A percentile compares a stretch with the other conserved stretches of the same genome.
Evolutionary conservation across 2,113 vertebrate genomes (phyloP).

Genomic region (Seriola aureovittata): DNA sequence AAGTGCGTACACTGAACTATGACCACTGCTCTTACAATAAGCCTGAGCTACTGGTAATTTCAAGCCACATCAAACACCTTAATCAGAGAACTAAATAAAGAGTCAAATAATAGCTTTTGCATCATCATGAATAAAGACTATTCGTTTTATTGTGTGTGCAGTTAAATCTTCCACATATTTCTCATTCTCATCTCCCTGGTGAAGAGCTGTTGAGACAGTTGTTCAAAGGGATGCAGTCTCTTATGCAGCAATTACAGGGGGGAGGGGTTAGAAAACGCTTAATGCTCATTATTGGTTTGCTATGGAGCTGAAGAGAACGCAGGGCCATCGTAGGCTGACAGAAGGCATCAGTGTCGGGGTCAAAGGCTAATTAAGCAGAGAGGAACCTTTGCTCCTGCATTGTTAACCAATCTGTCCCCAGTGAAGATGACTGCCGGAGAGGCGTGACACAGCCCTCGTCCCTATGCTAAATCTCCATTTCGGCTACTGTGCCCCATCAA

Average conservation of each 20-base stretch:
- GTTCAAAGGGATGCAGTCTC: constrained; percentile 67
- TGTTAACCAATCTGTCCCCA: constrained; percentile 88
- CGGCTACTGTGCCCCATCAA: constrained; percentile 79
- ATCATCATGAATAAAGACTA: constrained; percentile 37
- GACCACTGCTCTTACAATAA: not conserved
- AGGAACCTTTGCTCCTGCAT: constrained; percentile 82
- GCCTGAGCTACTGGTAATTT: constrained; percentile 38
- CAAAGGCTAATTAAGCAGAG: constrained; percentile 89
- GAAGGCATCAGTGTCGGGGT: constrained; percentile 81
- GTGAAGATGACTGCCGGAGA: constrained; percentile 75
- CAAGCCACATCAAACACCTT: constrained; percentile 62
- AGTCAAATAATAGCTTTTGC: constrained; percentile 49
- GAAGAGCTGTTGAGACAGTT: constrained; percentile 36
- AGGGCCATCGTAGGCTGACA: constrained; percentile 72
- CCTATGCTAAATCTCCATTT: constrained; percentile 80
- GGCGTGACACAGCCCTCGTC: constrained; percentile 73
- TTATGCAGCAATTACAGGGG: constrained; percentile 34
- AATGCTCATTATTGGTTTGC: constrained; percentile 77
- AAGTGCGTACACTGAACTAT: not conserved
- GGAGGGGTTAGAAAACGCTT: constrained; percentile 56
- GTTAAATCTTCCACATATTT: constrained; percentile 38
- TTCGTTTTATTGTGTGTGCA: constrained; percentile 6
- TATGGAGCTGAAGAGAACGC: constrained; percentile 42
- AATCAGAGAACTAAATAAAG: constrained; percentile 32
- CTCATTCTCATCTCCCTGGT: not conserved